Evolutionary conservation across 2,888 invertebrate genomes (phyloP).

Genomic region (Spisula subtruncata): DNA sequence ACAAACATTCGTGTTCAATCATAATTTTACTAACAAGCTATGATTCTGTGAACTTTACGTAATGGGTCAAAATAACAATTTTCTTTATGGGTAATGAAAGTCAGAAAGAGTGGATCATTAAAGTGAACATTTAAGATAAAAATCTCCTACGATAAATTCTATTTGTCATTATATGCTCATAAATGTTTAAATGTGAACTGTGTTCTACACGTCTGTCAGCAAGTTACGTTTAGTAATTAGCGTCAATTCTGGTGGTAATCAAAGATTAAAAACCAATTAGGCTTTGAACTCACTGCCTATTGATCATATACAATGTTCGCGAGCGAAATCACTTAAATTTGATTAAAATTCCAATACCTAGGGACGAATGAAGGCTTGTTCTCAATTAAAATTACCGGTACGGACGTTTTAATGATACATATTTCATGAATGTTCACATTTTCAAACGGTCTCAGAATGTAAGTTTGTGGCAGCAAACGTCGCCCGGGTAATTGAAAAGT

Average conservation of each 20-base stretch:
- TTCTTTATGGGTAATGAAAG: not conserved
- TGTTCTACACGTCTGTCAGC: constrained; percentile 6
- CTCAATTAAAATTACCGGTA: constrained; percentile 40
- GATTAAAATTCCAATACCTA: constrained; percentile 47
- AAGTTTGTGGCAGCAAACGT: not conserved
- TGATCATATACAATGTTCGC: constrained; percentile 33
- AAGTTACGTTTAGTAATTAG: constrained; percentile 29
- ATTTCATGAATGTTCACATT: constrained; percentile 40
- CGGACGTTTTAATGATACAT: constrained; percentile 40
- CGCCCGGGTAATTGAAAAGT: not conserved
- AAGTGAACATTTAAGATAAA: constrained; percentile 5
- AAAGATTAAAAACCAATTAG: constrained; percentile 62
- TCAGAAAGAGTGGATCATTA: not conserved
- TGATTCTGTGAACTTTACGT: constrained; percentile 4
- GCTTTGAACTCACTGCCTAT: constrained; percentile 29
- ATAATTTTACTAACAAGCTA: not conserved
- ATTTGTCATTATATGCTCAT: constrained; percentile 33
- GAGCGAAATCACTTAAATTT: constrained; percentile 43
- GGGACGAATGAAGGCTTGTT: constrained; percentile 28
- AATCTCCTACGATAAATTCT: not conserved
- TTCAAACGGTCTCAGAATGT: constrained; percentile 23
- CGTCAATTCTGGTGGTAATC: constrained; percentile 43
- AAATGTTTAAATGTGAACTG: constrained; percentile 32
- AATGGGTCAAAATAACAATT: not conserved
- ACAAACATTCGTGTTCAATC: not conserved